These are phyloP conservation scores for Rattus rattus DNA, from an alignment of 2,113 vertebrate species.

Conservation along the genomic window DNA sequence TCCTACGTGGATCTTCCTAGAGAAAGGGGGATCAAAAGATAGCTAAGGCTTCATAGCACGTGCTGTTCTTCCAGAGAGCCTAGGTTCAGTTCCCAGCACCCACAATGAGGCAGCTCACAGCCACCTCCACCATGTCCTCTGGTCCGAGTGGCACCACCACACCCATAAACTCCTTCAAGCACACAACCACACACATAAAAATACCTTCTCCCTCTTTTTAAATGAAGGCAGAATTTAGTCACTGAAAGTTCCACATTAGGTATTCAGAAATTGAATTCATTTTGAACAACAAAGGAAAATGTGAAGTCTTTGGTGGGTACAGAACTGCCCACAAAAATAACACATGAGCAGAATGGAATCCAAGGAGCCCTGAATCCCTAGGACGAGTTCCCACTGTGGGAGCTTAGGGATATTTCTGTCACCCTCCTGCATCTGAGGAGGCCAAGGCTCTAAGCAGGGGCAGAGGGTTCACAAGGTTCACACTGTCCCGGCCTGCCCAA, in stretches of 20 bases:
- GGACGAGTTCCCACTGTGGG: accelerated
- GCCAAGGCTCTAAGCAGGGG: not conserved
- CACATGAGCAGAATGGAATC: not conserved
- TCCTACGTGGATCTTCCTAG: too few species aligned
- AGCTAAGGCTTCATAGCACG: not conserved
- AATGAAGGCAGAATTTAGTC: not conserved
- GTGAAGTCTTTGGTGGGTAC: too few species aligned
- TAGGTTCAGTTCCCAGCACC: not conserved
- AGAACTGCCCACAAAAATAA: not conserved
- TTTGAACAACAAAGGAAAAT: not conserved
- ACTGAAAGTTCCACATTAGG: not conserved
- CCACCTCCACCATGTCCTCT: not conserved
- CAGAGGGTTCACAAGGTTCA: not conserved
- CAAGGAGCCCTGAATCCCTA: not conserved
- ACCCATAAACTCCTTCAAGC: not conserved
- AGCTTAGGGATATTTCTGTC: accelerated
- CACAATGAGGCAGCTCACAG: not conserved
- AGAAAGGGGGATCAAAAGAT: not conserved
- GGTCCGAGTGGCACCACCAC: too few species aligned
- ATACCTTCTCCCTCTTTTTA: not conserved
- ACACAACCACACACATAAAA: not conserved
- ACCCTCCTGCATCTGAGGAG: not conserved
- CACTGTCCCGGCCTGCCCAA: not conserved
- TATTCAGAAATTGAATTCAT: not conserved
- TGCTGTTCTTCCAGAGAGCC: not conserved